Percentiles rank a stretch among this genome's conserved stretches.
phyloP scores from a whole-genome alignment of 2,113 vertebrate genomes.

The Galeopterus variegatus region DNA sequence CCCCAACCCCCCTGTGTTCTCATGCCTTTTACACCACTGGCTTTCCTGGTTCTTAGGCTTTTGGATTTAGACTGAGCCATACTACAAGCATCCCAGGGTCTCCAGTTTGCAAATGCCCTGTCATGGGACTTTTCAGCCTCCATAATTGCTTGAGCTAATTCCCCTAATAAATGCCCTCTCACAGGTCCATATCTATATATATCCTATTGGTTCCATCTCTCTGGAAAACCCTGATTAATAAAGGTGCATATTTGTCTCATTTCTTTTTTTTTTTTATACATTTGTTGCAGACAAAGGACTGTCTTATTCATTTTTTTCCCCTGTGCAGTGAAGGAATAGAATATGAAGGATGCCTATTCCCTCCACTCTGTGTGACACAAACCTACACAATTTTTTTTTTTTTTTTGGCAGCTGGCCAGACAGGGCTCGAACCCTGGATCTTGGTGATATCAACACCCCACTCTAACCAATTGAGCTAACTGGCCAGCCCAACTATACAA shows the following conservation, averaged over 20 bases:
- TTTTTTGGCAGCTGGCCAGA: too few species aligned
- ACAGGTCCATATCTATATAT: background rate
- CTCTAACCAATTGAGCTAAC: too few species aligned
- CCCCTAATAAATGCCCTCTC: background rate
- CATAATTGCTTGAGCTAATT: background rate
- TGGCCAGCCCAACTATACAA: background rate
- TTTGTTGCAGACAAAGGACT: background rate
- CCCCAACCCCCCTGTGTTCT: too few species aligned
- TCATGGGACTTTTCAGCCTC: background rate
- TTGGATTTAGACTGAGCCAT: too few species aligned
- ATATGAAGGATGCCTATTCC: background rate
- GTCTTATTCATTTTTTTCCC: background rate
- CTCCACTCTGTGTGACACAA: background rate
- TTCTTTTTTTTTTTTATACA: background rate
- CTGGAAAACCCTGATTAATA: background rate
- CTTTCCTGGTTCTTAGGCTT: too few species aligned
- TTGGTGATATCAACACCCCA: too few species aligned
- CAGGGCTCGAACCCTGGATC: too few species aligned
- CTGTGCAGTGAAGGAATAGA: background rate
- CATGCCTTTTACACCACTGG: too few species aligned
- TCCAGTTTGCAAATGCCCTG: background rate
- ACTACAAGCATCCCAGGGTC: background rate
- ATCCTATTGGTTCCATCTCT: background rate
- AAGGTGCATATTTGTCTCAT: background rate
- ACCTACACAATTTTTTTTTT: background rate